Evolutionary conservation across 2,888 invertebrate species (phyloP).

Genomic region (Hypercompe scribonia): DNA sequence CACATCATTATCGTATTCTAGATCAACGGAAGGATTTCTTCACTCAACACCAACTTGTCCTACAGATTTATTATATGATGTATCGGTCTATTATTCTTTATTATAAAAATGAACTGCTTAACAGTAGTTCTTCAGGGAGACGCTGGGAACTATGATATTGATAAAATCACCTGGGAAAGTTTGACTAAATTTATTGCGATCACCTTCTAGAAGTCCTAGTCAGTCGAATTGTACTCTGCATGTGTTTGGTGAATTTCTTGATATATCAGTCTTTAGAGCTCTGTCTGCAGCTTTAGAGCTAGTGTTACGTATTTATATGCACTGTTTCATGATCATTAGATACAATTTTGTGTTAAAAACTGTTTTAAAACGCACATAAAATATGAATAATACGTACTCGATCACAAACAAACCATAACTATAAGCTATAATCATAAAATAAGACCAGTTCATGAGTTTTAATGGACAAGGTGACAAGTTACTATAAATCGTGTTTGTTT

Average conservation of each 20-base stretch:
- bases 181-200: neutral
- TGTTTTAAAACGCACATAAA: neutral
- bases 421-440: no score
- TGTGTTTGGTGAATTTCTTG: neutral
- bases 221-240: no score
- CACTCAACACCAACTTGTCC: slow-evolving; percentile 29
- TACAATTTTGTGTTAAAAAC: neutral
- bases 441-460: no score
- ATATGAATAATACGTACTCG: neutral
- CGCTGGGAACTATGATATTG: neutral
- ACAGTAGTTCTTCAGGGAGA: neutral
- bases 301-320: no score
- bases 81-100: slow-evolving; percentile 18
- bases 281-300: no score
- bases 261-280: neutral
- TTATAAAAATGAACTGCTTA: neutral
- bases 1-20: slow-evolving; percentile 20
- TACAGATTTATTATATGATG: slow-evolving; percentile 29
- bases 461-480: no score
- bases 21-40: slow-evolving; percentile 13
- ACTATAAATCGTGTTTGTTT: no score
- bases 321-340: neutral
- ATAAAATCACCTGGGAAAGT: neutral
- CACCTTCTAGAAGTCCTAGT: no score
- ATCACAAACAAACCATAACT: no score